Conservation (phyloP, 2,888 invertebrate genomes). For the Alsophila aescularia region DNA sequence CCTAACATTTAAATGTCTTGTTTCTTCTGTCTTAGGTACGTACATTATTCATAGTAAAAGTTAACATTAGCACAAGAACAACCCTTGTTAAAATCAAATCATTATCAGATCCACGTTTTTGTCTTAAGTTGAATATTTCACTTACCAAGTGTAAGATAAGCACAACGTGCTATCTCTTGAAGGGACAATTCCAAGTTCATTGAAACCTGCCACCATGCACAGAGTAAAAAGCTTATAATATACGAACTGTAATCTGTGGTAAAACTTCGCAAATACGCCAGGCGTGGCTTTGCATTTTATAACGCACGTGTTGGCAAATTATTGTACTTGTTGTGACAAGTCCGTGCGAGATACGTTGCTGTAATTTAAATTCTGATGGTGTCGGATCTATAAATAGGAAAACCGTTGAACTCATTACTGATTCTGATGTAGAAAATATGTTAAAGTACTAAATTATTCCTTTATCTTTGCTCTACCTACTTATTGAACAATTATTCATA, state of each 20-base stretch:
- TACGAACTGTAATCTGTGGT: too few species aligned
- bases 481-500: too few species aligned
- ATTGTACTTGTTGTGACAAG: constrained; percentile 20
- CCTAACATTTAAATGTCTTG: too few species aligned
- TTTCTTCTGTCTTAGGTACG: too few species aligned
- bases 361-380: constrained; percentile 9
- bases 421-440: neutral
- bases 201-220: constrained; percentile 1
- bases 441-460: too few species aligned
- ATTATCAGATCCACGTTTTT: too few species aligned
- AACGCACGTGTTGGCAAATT: constrained; percentile 9
- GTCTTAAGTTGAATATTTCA: too few species aligned
- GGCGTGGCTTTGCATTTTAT: constrained; percentile 1
- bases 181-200: constrained; percentile 17
- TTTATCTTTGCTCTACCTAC: too few species aligned
- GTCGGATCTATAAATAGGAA: constrained; percentile 20
- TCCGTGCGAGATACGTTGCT: constrained; percentile 8
- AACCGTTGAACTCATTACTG: constrained; percentile 11
- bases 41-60: too few species aligned
- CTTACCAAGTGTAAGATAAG: neutral
- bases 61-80: too few species aligned
- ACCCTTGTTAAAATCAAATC: too few species aligned
- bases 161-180: neutral
- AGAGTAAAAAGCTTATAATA: too few species aligned
- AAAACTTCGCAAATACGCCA: neutral